Conservation (phyloP, 2,888 invertebrate genomes). For the Athetis lepigone region DNA sequence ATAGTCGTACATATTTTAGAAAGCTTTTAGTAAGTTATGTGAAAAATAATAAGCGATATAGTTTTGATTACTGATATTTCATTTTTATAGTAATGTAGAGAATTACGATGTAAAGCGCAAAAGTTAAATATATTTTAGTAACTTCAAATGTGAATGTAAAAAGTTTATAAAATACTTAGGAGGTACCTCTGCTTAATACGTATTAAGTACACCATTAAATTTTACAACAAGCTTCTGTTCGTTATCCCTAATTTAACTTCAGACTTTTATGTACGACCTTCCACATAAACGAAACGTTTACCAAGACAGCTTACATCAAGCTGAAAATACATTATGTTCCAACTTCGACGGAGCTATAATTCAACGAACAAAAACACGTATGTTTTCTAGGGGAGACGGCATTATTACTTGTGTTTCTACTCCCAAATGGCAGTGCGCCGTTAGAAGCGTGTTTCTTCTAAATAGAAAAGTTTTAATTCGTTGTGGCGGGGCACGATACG, state of each 20-base stretch:
- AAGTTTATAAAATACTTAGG: neutral
- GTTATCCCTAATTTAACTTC: slow-evolving; percentile 60
- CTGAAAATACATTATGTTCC: slow-evolving; percentile 67
- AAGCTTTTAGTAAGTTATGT: slow-evolving; percentile 3
- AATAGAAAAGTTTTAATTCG: slow-evolving; percentile 85
- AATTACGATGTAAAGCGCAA: too few relatives aligned
- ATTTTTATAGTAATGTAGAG: too few relatives aligned
- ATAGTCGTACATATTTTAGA: slow-evolving; percentile 6
- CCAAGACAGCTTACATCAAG: slow-evolving; percentile 60
- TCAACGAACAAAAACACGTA: slow-evolving; percentile 74
- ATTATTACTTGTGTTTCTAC: slow-evolving; percentile 71
- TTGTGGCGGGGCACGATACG: slow-evolving; percentile 68
- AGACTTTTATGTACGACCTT: slow-evolving; percentile 51
- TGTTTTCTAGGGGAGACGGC: slow-evolving; percentile 69
- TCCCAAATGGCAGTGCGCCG: slow-evolving; percentile 68
- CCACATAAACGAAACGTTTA: slow-evolving; percentile 56
- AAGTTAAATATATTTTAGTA: neutral
- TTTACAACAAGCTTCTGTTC: slow-evolving; percentile 59
- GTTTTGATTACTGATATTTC: neutral
- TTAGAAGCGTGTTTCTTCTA: slow-evolving; percentile 75
- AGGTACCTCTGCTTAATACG: slow-evolving; percentile 1
- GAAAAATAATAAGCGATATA: neutral
- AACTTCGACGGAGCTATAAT: slow-evolving; percentile 69
- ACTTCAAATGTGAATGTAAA: neutral
- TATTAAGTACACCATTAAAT: slow-evolving; percentile 29